Evolutionary conservation across 2,113 vertebrate genomes (phyloP).

Genomic region (Numida meleagris): DNA sequence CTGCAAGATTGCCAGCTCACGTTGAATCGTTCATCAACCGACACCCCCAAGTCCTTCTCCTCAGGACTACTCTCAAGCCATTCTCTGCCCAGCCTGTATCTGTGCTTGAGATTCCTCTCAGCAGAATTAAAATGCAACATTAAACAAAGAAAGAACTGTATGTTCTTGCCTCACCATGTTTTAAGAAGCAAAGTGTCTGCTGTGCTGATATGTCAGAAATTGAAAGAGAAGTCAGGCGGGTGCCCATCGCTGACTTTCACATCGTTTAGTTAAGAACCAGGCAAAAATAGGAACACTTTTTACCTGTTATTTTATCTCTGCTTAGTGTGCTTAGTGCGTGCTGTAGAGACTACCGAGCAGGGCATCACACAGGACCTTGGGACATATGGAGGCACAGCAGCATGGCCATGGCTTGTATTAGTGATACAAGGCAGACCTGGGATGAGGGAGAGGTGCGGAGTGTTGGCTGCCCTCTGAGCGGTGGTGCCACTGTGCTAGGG

Average conservation of each 20-base stretch:
- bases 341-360: neutral
- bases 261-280: neutral
- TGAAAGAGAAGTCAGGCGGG: constrained; percentile 3
- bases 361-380: neutral
- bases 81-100: too few species aligned
- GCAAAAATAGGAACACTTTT: neutral
- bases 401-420: neutral
- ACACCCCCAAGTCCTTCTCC: too few species aligned
- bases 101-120: too few species aligned
- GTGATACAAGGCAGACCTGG: neutral
- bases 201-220: neutral
- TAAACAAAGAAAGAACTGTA: too few species aligned
- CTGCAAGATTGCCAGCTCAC: too few species aligned
- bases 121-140: too few species aligned
- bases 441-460: neutral
- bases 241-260: neutral
- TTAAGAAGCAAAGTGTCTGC: too few species aligned
- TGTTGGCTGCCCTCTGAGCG: neutral
- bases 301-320: neutral
- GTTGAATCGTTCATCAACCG: too few species aligned
- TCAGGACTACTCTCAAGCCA: too few species aligned
- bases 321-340: neutral
- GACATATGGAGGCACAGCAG: neutral
- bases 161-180: too few species aligned
- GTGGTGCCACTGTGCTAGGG: neutral